These are phyloP conservation scores for Xyrauchen texanus DNA, from an alignment of 2,113 vertebrate species.

Conservation along the genomic window DNA sequence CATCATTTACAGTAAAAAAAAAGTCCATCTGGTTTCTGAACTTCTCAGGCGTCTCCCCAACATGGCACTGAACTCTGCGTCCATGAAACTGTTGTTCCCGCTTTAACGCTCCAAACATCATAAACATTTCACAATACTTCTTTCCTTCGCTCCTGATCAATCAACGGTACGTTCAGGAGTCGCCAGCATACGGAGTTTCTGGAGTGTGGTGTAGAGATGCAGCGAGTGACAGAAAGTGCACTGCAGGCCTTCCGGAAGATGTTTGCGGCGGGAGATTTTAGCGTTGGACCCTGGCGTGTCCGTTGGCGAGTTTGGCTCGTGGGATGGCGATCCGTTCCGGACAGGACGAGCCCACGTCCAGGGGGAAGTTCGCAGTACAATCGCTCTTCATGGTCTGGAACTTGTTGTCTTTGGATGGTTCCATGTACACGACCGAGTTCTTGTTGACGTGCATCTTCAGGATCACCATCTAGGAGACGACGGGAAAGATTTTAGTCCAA, in stretches of 20 bases:
- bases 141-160: conserved; percentile 7
- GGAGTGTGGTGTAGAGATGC: conserved; percentile 41
- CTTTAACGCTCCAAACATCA: too few species aligned
- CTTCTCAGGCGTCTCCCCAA: too few species aligned
- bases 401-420: conserved; percentile 78
- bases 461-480: conserved; percentile 71
- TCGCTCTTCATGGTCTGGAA: conserved; percentile 76
- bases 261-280: conserved; percentile 50
- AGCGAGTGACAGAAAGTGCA: conserved; percentile 43
- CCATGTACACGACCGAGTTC: conserved; percentile 78
- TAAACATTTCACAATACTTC: too few species aligned
- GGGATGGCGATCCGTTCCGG: conserved; percentile 77
- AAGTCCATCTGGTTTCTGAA: too few species aligned
- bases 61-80: too few species aligned
- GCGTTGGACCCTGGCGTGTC: conserved; percentile 65
- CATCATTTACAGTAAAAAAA: too few species aligned
- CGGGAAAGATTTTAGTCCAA: conserved; percentile 11
- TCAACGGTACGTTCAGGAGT: conserved; percentile 36
- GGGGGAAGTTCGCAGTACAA: conserved; percentile 56
- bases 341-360: conserved; percentile 58
- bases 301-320: conserved; percentile 73
- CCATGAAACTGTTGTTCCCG: too few species aligned
- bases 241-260: conserved; percentile 8
- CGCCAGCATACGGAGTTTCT: conserved; percentile 45
- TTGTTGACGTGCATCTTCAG: conserved; percentile 80